Evolutionary conservation across 2,113 vertebrate species (phyloP).

Genomic region (Leptobrachium leishanense): DNA sequence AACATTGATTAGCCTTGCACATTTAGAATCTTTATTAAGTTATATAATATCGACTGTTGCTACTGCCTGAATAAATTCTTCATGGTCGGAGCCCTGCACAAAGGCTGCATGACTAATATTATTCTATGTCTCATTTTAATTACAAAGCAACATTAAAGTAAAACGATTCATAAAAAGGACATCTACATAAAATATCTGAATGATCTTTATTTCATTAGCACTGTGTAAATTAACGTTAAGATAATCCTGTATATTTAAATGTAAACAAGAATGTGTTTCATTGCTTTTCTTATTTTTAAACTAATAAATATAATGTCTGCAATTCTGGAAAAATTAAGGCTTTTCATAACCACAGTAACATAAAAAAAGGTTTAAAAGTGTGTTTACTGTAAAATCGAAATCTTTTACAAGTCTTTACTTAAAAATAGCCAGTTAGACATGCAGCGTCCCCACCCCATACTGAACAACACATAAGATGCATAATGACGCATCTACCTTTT

Average conservation of each 20-base stretch:
- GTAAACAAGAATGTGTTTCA: conserved; percentile 62
- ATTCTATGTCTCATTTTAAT: conserved; percentile 44
- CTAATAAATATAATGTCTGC: conserved; percentile 71
- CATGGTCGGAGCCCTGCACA: conserved; percentile 18
- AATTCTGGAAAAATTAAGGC: conserved; percentile 70
- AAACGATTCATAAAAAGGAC: conserved; percentile 61
- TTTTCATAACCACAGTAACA: conserved; percentile 67
- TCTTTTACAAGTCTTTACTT: conserved; percentile 67
- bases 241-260: conserved; percentile 41
- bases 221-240: not conserved
- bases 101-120: conserved; percentile 36
- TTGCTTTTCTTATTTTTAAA: conserved; percentile 54
- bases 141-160: conserved; percentile 52
- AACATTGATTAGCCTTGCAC: conserved; percentile 63
- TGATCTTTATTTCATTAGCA: not conserved
- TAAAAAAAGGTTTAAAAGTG: conserved; percentile 69
- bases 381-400: conserved; percentile 71
- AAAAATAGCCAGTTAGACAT: conserved; percentile 66
- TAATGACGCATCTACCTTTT: conserved; percentile 64
- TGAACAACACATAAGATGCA: conserved; percentile 67
- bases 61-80: conserved; percentile 54
- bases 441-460: conserved; percentile 59
- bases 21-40: conserved; percentile 64
- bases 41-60: conserved; percentile 50
- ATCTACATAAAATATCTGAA: conserved; percentile 50